Conservation (phyloP, 2,797 vertebrate species). For the Sebastes miniatus region DNA sequence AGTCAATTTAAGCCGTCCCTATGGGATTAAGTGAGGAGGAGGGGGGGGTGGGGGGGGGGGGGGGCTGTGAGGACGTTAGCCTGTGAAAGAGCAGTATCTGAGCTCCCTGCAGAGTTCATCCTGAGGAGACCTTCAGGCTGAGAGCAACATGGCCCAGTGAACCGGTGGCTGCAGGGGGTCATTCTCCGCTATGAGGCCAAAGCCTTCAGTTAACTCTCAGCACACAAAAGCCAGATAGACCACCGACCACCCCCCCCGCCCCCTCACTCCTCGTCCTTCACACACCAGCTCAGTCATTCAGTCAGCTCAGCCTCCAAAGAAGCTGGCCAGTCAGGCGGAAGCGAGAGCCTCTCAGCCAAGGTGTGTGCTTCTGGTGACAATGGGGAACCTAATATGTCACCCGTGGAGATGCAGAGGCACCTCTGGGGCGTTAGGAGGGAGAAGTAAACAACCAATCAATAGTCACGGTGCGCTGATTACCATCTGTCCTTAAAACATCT, state of each 20-base stretch:
- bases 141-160: background rate
- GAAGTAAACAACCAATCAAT: conserved; percentile 67
- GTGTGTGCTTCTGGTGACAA: conserved; percentile 59
- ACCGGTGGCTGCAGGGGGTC: conserved; percentile 27
- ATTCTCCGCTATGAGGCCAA: conserved; percentile 9
- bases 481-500: conserved; percentile 13
- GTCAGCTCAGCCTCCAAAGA: conserved; percentile 6
- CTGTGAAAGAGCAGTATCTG: conserved; percentile 39
- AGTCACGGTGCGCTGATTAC: conserved; percentile 35
- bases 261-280: background rate
- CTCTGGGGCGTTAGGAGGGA: conserved; percentile 54
- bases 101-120: conserved; percentile 32
- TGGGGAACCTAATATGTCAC: conserved; percentile 68
- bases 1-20: conserved; percentile 37
- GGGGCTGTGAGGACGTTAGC: background rate
- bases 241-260: too few relatives aligned
- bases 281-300: conserved; percentile 24
- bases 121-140: conserved; percentile 20
- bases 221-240: conserved; percentile 16
- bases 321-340: conserved; percentile 28
- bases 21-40: conserved; percentile 18
- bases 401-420: conserved; percentile 45
- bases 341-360: conserved; percentile 30
- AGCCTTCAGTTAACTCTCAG: conserved; percentile 15
- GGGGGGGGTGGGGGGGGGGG: background rate